Conservation (phyloP, 2,888 invertebrate genomes). For the Pheosia tremula region DNA sequence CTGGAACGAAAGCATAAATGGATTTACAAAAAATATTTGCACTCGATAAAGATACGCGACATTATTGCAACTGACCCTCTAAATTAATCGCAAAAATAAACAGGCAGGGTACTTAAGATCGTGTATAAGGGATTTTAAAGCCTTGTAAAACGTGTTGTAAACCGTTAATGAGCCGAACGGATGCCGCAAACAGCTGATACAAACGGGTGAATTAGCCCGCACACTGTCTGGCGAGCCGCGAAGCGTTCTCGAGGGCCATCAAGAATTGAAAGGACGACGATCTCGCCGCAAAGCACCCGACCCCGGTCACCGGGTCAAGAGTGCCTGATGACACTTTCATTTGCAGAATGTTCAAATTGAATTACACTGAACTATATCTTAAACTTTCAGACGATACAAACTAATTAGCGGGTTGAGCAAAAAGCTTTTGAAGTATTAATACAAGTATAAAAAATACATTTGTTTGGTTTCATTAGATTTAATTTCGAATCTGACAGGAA, state of each 20-base stretch:
- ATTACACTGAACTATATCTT: background rate
- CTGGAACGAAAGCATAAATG: no score
- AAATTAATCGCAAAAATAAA: constrained; percentile 23
- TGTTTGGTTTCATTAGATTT: no score
- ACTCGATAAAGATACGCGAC: no score
- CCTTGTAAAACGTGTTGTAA: constrained; percentile 40
- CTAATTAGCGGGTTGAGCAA: no score
- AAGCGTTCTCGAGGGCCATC: constrained; percentile 57
- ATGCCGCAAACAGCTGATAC: constrained; percentile 59
- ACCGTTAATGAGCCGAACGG: constrained; percentile 51
- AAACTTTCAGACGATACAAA: no score
- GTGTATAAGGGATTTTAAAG: constrained; percentile 23
- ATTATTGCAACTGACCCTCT: background rate
- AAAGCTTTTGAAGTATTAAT: no score
- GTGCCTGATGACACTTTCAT: constrained; percentile 46
- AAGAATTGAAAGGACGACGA: constrained; percentile 59
- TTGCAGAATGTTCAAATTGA: constrained; percentile 22
- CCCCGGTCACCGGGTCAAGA: constrained; percentile 50
- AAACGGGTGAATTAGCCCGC: constrained; percentile 56
- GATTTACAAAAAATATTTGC: no score
- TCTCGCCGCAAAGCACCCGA: constrained; percentile 52
- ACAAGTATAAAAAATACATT: no score
- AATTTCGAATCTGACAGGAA: no score
- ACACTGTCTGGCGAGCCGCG: constrained; percentile 56
- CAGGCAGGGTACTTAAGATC: constrained; percentile 18